Evolutionary conservation across 2,113 vertebrate species (phyloP).

Genomic region (Bubo blakistoni): DNA sequence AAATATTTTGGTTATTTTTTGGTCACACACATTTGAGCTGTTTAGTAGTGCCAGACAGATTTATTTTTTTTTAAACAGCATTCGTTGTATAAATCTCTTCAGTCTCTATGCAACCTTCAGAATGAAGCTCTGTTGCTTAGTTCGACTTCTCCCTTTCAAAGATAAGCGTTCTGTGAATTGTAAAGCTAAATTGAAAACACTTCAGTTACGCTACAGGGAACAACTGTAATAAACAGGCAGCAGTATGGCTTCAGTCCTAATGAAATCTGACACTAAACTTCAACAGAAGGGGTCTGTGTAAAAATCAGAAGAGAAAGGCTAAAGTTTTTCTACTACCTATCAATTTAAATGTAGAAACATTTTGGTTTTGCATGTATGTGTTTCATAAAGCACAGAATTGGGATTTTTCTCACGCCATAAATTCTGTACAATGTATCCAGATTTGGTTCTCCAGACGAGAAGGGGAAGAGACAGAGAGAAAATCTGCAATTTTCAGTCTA

Average conservation of each 20-base stretch:
- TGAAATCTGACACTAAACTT: not conserved
- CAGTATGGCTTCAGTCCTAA: not conserved
- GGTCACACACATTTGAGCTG: constrained; percentile 65
- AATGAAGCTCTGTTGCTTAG: not conserved
- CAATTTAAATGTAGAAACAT: not conserved
- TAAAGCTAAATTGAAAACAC: not conserved
- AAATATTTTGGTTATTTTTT: constrained; percentile 71
- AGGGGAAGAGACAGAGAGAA: not conserved
- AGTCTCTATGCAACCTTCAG: constrained; percentile 72
- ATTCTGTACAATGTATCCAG: not conserved
- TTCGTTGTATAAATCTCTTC: constrained; percentile 54
- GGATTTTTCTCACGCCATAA: not conserved
- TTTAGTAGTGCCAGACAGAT: constrained; percentile 54
- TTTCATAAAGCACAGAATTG: not conserved
- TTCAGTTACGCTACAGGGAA: not conserved
- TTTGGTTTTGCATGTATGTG: not conserved
- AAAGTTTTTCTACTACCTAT: not conserved
- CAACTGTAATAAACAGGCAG: not conserved
- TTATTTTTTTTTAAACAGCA: constrained; percentile 34
- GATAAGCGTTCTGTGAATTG: not conserved
- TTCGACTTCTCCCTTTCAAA: constrained; percentile 11
- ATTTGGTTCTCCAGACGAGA: not conserved
- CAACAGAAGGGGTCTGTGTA: not conserved
- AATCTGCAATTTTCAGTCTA: not conserved
- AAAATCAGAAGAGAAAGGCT: not conserved